Evolutionary conservation across 2,888 invertebrate species (phyloP).

Genomic region (Leistus spinibarbis): DNA sequence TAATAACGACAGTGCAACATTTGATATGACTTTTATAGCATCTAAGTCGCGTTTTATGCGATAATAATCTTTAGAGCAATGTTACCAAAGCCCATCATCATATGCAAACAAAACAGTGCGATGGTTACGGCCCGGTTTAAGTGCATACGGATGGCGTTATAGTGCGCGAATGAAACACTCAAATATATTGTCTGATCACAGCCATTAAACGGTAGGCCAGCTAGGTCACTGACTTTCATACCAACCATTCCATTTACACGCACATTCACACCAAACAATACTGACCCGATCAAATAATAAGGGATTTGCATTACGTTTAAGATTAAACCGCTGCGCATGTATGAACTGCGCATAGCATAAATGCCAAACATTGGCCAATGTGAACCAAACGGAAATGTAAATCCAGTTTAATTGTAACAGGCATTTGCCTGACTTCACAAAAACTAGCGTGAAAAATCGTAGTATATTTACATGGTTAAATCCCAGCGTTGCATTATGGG

Average conservation of each 20-base stretch:
- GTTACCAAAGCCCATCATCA: too few species aligned
- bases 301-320: too few species aligned
- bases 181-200: constrained; percentile 35
- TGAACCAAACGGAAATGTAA: too few species aligned
- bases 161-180: constrained; percentile 30
- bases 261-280: background rate
- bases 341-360: too few species aligned
- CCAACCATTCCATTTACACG: background rate
- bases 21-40: constrained; percentile 35
- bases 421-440: background rate
- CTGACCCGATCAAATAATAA: too few species aligned
- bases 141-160: constrained; percentile 30
- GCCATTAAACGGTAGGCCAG: constrained; percentile 35
- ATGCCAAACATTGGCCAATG: too few species aligned
- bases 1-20: constrained; percentile 37
- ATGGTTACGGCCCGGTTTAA: constrained; percentile 32
- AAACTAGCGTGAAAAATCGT: constrained; percentile 31
- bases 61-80: constrained; percentile 34
- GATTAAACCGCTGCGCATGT: too few species aligned
- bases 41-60: constrained; percentile 22
- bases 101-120: too few species aligned
- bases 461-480: constrained; percentile 54
- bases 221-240: constrained; percentile 18
- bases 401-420: too few species aligned
- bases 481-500: constrained; percentile 54